These are phyloP conservation scores for Chloroceryle aenea DNA, from an alignment of 2,113 vertebrate species.

Conservation along the genomic window DNA sequence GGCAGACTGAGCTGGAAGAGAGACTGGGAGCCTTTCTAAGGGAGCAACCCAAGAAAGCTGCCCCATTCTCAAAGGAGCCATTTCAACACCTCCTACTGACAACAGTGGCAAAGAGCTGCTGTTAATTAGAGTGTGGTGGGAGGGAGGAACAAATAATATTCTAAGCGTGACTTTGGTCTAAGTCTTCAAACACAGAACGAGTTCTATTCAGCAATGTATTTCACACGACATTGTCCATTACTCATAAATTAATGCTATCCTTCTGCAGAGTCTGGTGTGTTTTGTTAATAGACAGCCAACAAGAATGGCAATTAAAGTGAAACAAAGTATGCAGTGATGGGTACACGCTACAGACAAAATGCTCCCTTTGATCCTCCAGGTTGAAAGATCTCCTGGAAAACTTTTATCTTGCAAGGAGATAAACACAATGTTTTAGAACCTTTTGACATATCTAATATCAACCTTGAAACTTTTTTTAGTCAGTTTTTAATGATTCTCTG, in stretches of 20 bases:
- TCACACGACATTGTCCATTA: neutral
- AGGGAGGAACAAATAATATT: neutral
- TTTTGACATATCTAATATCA: neutral
- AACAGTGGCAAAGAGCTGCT: neutral
- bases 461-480: neutral
- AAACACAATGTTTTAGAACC: neutral
- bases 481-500: slow-evolving; percentile 20
- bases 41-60: neutral
- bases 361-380: neutral
- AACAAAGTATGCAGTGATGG: neutral
- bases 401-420: neutral
- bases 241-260: neutral
- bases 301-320: slow-evolving; percentile 44
- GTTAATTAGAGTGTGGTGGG: neutral
- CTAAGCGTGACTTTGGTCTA: neutral
- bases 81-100: neutral
- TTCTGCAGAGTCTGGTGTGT: neutral
- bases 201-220: neutral
- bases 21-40: neutral
- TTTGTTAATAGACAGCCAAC: slow-evolving; percentile 21
- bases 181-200: neutral
- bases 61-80: neutral
- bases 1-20: neutral
- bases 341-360: neutral
- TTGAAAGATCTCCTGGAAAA: neutral